Evolutionary conservation across 1,140 invertebrate genomes (phyloP).

Genomic region (Drosophila quadrilineata): DNA sequence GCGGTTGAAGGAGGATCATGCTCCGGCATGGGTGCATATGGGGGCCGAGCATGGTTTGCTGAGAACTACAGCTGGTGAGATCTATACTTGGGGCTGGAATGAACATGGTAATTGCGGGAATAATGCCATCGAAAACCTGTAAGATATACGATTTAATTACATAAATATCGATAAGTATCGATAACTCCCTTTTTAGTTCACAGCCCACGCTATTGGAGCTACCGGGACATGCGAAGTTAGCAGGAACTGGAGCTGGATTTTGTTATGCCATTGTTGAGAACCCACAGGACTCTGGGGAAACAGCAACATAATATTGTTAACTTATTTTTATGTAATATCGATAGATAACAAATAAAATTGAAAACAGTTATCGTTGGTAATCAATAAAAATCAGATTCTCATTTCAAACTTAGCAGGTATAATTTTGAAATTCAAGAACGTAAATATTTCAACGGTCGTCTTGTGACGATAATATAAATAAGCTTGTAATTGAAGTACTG

Average conservation of each 20-base stretch:
- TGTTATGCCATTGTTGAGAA: constrained; percentile 68
- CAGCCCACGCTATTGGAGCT: constrained; percentile 52
- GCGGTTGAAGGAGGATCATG: constrained; percentile 36
- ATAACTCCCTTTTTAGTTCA: constrained; percentile 44
- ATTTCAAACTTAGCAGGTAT: too few species aligned
- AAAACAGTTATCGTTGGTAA: too few species aligned
- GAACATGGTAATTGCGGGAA: constrained; percentile 94
- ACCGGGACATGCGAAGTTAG: constrained; percentile 53
- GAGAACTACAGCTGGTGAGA: constrained; percentile 82
- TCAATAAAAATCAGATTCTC: too few species aligned
- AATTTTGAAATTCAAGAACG: too few species aligned
- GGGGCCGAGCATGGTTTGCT: constrained; percentile 91
- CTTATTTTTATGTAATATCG: not conserved
- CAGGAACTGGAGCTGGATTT: constrained; percentile 73
- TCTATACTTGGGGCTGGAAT: constrained; percentile 95
- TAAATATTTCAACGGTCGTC: too few species aligned
- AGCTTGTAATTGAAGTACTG: too few species aligned
- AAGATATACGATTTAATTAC: constrained; percentile 21
- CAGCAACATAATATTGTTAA: not conserved
- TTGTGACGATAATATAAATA: too few species aligned
- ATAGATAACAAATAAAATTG: too few species aligned
- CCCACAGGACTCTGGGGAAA: not conserved
- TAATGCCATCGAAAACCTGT: constrained; percentile 85
- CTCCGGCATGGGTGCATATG: constrained; percentile 83
- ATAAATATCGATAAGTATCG: constrained; percentile 1